A percentile compares a stretch with the other conserved stretches of the same genome.
These are phyloP conservation scores for Drosophila fuyamai DNA, from an alignment of 1,140 invertebrate species.

Conservation along the genomic window DNA sequence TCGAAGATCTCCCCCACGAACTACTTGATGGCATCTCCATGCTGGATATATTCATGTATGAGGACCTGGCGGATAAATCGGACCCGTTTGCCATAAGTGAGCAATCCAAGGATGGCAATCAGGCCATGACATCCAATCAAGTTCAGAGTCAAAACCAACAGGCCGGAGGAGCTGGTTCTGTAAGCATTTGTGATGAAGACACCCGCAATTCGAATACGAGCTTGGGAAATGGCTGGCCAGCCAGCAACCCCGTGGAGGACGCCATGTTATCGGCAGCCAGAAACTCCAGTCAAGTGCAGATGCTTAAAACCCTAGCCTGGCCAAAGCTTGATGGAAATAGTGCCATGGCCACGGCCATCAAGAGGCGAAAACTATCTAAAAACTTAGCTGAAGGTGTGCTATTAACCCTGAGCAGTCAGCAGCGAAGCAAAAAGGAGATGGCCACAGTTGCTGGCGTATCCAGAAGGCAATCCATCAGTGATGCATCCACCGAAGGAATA, in stretches of 20 bases:
- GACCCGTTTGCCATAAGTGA: constrained; percentile 84
- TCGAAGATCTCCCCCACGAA: constrained; percentile 92
- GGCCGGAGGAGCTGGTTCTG: constrained; percentile 57
- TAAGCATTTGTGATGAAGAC: constrained; percentile 85
- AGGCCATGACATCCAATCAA: constrained; percentile 63
- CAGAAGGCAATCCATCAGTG: constrained; percentile 61
- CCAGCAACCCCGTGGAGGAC: constrained; percentile 88
- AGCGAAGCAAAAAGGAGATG: constrained; percentile 74
- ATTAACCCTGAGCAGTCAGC: constrained; percentile 84
- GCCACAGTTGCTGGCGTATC: constrained; percentile 61
- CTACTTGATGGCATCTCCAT: constrained; percentile 92
- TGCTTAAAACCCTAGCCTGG: constrained; percentile 85
- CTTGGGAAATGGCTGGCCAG: constrained; percentile 84
- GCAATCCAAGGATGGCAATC: constrained; percentile 76
- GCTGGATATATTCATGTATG: constrained; percentile 90
- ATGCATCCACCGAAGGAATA: constrained; percentile 20
- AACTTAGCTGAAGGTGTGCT: constrained; percentile 85
- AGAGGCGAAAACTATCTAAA: constrained; percentile 88
- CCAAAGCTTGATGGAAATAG: constrained; percentile 86
- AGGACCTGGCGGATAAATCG: constrained; percentile 86
- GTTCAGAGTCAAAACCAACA: constrained; percentile 10
- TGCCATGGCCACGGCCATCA: constrained; percentile 87
- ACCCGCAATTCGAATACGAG: constrained; percentile 70
- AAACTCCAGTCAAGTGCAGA: constrained; percentile 84
- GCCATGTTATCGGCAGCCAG: constrained; percentile 85